phyloP scores from a whole-genome alignment of 2,888 invertebrate genomes.

The Tupiocoris notatus region DNA sequence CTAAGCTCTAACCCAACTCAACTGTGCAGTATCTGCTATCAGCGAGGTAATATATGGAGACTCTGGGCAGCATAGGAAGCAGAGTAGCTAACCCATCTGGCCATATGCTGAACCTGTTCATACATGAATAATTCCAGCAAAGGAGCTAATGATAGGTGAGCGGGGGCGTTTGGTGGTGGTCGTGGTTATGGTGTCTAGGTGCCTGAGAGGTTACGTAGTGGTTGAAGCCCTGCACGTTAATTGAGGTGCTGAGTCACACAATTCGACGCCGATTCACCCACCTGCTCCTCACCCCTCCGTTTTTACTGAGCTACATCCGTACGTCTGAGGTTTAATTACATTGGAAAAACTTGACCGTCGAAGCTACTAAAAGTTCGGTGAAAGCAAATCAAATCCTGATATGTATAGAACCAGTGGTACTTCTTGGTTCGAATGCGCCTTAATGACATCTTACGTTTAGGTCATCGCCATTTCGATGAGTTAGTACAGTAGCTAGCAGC shows the following conservation, averaged over 20 bases:
- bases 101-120: conserved; percentile 37
- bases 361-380: too few relatives aligned
- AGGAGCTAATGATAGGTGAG: conserved; percentile 32
- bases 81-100: conserved; percentile 10
- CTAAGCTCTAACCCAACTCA: background rate
- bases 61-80: conserved; percentile 4
- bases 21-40: background rate
- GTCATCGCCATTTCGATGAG: too few relatives aligned
- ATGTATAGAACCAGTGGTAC: too few relatives aligned
- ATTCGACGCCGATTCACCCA: conserved; percentile 35
- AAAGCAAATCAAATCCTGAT: too few relatives aligned
- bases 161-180: background rate
- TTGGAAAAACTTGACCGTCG: too few relatives aligned
- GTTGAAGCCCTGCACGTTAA: background rate
- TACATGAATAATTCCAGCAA: conserved; percentile 36
- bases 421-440: too few relatives aligned
- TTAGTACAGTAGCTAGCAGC: too few relatives aligned
- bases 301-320: too few relatives aligned
- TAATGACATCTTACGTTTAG: too few relatives aligned
- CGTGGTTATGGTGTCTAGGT: conserved; percentile 4
- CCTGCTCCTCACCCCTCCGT: conserved; percentile 19
- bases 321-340: too few relatives aligned
- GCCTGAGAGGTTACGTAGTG: background rate
- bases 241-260: conserved; percentile 21
- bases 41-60: conserved; percentile 22